Conservation (phyloP, 92 coral and sea anemone species). For the Meandrina meandrites region DNA sequence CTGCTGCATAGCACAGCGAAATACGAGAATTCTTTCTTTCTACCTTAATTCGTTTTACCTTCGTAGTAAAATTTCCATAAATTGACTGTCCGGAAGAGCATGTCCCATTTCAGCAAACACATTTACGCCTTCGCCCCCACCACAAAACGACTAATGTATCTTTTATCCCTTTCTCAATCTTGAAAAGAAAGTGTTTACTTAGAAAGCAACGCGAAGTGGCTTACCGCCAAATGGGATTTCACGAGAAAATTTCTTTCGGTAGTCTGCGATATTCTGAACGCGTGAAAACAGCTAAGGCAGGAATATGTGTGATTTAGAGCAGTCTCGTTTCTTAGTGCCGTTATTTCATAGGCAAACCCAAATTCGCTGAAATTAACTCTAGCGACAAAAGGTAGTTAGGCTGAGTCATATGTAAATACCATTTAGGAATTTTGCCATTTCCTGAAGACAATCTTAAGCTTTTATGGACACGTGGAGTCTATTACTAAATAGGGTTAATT, state of each 20-base stretch:
- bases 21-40: neutral
- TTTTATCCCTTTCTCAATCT: slow-evolving; percentile 39
- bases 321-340: neutral
- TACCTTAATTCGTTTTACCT: slow-evolving; percentile 9
- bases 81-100: slow-evolving; percentile 34
- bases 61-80: slow-evolving; percentile 7
- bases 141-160: slow-evolving; percentile 56
- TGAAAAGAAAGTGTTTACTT: slow-evolving; percentile 43
- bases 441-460: slow-evolving; percentile 54
- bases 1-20: neutral
- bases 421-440: slow-evolving; percentile 47
- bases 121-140: slow-evolving; percentile 50
- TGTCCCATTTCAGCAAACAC: slow-evolving; percentile 37
- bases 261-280: neutral
- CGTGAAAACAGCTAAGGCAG: neutral
- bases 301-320: neutral
- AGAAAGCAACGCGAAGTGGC: slow-evolving; percentile 33
- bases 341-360: neutral
- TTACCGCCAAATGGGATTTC: slow-evolving; percentile 15
- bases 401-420: slow-evolving; percentile 46
- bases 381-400: neutral
- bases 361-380: neutral
- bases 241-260: neutral
- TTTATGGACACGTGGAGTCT: slow-evolving; percentile 71
- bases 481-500: slow-evolving; percentile 44